Base-by-base conservation (phyloP, 2,888 invertebrate species). In the Dryadula phaetusa region DNA sequence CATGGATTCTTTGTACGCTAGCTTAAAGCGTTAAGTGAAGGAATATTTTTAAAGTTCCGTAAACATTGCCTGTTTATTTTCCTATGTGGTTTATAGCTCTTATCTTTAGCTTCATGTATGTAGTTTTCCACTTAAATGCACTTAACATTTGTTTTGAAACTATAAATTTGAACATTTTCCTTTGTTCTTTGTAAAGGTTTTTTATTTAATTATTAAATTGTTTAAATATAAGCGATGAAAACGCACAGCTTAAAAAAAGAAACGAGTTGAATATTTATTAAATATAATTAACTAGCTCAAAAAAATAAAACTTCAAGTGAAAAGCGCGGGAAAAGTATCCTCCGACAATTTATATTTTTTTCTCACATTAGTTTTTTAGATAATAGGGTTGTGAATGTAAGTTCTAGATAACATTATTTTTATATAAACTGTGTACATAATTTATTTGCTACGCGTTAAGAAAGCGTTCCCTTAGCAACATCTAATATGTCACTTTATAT, bases 21-120 rank as follows among this genome's bases (percentile, higher is more conserved):
- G 56, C 56, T 56, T 56, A 56, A 56, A 37, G 25, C 28, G 10
- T 37, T 20, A 20, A 56, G 37, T 40, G 22, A 25, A 40, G 40
- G 40, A 40, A 56, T 37, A 40, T 56, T 56, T 56, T 56, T 40
- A n/a, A 56, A 56, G 25, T 56, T 56, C 56, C 56, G 22, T 56
- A 40, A 56, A 40, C 56, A 56, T n/a, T 40, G n/a, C 1, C 22
- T 56, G n/a, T 56, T 56, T 56, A 40, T 22, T 37, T 54, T 37
- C 8, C 0, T 54, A 37, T 37, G n/a, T 56, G 18, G 4, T 56
- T 14, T 20, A 5, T 34, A 54, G 52, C 22, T 20, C n/a, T 54
- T 54, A 20, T 49, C 49, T 8, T n/a, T 0, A n/a, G 16, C n/a
- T 49, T n/a, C 2, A 47, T 25, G 22, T 22, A 22, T 12, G 20